phyloP scores from a whole-genome alignment of 2,888 invertebrate species.

The Volucella inflata region DNA sequence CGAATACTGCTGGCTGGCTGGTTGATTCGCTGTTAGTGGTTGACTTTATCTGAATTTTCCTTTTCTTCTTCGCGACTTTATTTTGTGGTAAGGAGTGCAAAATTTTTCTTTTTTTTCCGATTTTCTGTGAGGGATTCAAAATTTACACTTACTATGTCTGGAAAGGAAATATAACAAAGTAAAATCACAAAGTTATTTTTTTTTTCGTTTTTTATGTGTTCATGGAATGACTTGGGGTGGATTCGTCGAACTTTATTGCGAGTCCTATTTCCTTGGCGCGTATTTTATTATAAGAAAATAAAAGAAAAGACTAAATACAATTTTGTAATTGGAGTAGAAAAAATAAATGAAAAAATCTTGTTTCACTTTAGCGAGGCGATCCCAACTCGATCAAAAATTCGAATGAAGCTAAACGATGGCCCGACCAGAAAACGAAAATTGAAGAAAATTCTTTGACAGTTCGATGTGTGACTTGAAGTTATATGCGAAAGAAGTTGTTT shows the following conservation, averaged over 20 bases:
- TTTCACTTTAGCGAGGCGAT: slow-evolving; percentile 4
- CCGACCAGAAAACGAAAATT: slow-evolving; percentile 21
- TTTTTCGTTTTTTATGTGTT: background rate
- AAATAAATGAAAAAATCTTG: slow-evolving; percentile 25
- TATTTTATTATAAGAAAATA: background rate
- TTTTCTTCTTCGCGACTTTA: slow-evolving; percentile 34
- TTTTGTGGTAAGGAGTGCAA: slow-evolving; percentile 73
- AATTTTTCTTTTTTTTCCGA: slow-evolving; percentile 21
- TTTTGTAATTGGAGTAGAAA: slow-evolving; percentile 8
- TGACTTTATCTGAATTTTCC: slow-evolving; percentile 27
- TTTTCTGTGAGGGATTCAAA: slow-evolving; percentile 3
- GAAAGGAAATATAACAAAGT: slow-evolving; percentile 15
- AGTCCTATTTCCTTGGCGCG: background rate
- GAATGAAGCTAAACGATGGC: slow-evolving; percentile 32
- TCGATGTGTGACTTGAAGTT: background rate
- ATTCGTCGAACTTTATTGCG: background rate
- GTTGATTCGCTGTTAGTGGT: slow-evolving; percentile 13
- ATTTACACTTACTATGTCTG: slow-evolving; percentile 1
- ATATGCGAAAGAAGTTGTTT: too few species aligned
- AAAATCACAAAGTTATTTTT: slow-evolving; percentile 16
- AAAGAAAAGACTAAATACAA: slow-evolving; percentile 6
- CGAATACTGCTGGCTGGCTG: background rate
- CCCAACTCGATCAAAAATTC: slow-evolving; percentile 44
- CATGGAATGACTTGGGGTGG: background rate
- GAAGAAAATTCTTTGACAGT: slow-evolving; percentile 54